Conservation (phyloP, 2,888 invertebrate genomes). For the Cactoblastis cactorum region DNA sequence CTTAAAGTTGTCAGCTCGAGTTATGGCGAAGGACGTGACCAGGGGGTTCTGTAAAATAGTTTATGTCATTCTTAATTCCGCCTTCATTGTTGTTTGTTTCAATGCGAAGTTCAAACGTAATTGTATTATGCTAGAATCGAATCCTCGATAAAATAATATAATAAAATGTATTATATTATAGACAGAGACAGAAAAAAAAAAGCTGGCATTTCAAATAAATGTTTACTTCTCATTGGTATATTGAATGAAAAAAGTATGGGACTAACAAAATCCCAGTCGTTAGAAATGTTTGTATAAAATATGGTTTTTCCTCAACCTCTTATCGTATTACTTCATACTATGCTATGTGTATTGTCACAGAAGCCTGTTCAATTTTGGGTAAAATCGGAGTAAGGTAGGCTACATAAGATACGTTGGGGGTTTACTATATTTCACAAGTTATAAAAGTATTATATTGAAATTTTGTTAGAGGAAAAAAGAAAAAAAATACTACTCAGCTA, state of each 20-base stretch:
- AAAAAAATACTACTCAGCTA: too few relatives aligned
- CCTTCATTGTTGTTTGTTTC: slow-evolving; percentile 24
- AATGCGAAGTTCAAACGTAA: slow-evolving; percentile 11
- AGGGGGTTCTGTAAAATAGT: slow-evolving; percentile 42
- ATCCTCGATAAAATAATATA: not conserved
- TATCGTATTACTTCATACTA: not conserved
- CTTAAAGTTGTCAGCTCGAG: slow-evolving; percentile 63
- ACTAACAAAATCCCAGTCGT: not conserved
- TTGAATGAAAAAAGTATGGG: too few relatives aligned
- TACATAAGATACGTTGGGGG: not conserved
- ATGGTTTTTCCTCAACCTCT: not conserved
- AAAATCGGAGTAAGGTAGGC: not conserved
- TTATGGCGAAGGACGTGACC: slow-evolving; percentile 62
- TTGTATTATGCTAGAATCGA: slow-evolving; percentile 8
- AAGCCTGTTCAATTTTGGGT: not conserved
- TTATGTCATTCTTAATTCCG: slow-evolving; percentile 36
- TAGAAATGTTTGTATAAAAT: not conserved
- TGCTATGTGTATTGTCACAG: not conserved
- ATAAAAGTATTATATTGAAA: too few relatives aligned
- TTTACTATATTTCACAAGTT: not conserved
- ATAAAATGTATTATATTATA: not conserved
- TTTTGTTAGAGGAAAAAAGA: too few relatives aligned
- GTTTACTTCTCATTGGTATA: too few relatives aligned
- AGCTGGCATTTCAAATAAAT: too few relatives aligned
- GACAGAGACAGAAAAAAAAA: not conserved